A percentile compares a stretch with the other conserved stretches of the same genome.
These are phyloP conservation scores for Himalopsyche anomala DNA, from an alignment of 2,888 invertebrate species.

Conservation along the genomic window DNA sequence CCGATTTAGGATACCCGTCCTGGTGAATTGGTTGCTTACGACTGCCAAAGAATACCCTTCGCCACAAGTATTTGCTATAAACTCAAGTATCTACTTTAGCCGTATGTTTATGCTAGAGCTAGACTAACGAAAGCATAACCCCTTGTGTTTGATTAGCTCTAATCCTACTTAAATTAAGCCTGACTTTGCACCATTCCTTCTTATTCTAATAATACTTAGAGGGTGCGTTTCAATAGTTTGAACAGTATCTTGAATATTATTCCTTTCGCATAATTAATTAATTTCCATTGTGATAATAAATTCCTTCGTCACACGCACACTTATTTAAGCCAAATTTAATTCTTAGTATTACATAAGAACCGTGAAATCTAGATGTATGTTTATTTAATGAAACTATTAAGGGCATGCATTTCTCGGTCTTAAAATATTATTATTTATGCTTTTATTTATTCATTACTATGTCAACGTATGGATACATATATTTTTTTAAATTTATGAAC, in stretches of 20 bases:
- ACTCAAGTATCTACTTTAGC: background rate
- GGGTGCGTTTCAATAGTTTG: background rate
- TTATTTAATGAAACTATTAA: no score
- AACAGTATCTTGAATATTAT: background rate
- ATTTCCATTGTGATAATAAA: slow-evolving; percentile 24
- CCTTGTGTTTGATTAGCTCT: slow-evolving; percentile 28
- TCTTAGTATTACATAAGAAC: background rate
- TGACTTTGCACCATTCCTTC: background rate
- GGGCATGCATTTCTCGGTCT: no score
- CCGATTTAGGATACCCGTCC: background rate
- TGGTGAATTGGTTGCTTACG: background rate
- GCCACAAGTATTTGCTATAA: slow-evolving; percentile 38
- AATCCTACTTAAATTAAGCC: slow-evolving; percentile 10
- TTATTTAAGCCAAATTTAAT: background rate
- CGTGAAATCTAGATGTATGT: background rate
- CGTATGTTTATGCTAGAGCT: slow-evolving; percentile 25
- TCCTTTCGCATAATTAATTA: slow-evolving; percentile 18
- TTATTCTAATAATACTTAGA: background rate
- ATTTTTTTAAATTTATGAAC: no score
- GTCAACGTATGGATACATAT: no score
- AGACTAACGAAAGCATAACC: slow-evolving; percentile 13
- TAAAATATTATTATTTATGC: no score
- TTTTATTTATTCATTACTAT: no score
- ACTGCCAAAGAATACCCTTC: background rate
- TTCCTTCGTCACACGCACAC: background rate